phyloP scores from a whole-genome alignment of 1,140 invertebrate genomes.

The Tetramorium alpestre region DNA sequence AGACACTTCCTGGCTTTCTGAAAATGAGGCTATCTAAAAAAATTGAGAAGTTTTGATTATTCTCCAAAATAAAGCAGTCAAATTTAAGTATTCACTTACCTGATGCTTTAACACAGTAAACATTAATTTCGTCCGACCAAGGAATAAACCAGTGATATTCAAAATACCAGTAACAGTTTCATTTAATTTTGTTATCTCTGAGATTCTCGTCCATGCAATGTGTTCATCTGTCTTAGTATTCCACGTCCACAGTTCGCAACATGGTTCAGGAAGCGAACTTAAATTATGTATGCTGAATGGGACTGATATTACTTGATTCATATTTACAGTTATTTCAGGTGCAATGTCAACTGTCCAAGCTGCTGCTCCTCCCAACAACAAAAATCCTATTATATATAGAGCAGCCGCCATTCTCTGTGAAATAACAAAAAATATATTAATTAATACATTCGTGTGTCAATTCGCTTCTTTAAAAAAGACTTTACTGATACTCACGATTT shows the following conservation, averaged over 20 bases:
- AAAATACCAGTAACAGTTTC: conserved; percentile 78
- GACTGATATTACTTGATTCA: conserved; percentile 56
- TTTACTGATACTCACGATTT: background rate
- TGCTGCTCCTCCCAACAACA: conserved; percentile 39
- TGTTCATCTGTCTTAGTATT: no score
- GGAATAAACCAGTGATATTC: conserved; percentile 87
- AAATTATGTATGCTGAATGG: conserved; percentile 49
- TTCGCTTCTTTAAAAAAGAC: background rate
- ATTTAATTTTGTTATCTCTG: conserved; percentile 33
- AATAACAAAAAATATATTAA: background rate
- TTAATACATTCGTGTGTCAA: background rate
- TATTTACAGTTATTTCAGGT: conserved; percentile 57
- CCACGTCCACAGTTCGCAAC: no score
- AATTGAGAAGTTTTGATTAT: conserved; percentile 8
- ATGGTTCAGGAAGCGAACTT: background rate
- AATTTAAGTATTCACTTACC: background rate
- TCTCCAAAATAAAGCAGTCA: background rate
- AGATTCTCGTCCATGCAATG: no score
- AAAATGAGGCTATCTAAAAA: background rate
- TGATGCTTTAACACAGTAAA: conserved; percentile 56
- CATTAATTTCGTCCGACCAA: conserved; percentile 86
- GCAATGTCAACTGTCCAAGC: background rate
- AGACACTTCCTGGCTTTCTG: conserved; percentile 73
- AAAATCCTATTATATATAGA: conserved; percentile 6
- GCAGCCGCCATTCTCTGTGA: conserved; percentile 60